These are phyloP conservation scores for Bombyx mandarina DNA, from an alignment of 1,140 invertebrate genomes.

Conservation along the genomic window DNA sequence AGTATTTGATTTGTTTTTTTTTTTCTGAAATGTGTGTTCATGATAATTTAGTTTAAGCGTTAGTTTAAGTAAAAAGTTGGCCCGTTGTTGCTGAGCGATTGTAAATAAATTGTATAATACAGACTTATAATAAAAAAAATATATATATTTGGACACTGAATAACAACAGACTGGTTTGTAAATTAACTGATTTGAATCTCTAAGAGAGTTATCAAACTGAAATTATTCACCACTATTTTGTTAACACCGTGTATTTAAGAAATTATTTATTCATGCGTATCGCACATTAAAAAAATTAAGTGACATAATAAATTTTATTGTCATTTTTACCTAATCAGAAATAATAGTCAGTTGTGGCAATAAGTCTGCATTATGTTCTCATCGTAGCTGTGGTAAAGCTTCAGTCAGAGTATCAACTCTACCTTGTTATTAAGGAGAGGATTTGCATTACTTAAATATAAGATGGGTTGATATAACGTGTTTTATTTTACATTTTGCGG, in stretches of 20 bases:
- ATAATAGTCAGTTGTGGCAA: background rate
- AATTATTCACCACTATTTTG: too few species aligned
- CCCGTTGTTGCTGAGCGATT: background rate
- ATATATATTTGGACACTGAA: background rate
- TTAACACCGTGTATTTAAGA: background rate
- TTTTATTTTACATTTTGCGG: background rate
- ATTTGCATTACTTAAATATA: background rate
- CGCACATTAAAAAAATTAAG: background rate
- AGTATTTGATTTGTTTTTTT: background rate
- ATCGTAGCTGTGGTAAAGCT: too few species aligned
- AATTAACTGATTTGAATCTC: too few species aligned
- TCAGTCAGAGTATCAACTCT: too few species aligned
- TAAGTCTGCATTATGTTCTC: background rate
- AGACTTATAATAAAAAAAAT: too few species aligned
- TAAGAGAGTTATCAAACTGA: too few species aligned
- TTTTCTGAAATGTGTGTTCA: slow-evolving; percentile 2
- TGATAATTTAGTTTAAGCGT: background rate
- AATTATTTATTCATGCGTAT: background rate
- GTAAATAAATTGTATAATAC: background rate
- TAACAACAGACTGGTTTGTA: too few species aligned
- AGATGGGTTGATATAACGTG: background rate
- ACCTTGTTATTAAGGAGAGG: too few species aligned
- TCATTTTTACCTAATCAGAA: background rate
- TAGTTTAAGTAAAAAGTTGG: background rate
- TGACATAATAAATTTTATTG: background rate